Evolutionary conservation across 2,113 vertebrate species (phyloP).

Genomic region (Calyptommatus sinebrachiatus): DNA sequence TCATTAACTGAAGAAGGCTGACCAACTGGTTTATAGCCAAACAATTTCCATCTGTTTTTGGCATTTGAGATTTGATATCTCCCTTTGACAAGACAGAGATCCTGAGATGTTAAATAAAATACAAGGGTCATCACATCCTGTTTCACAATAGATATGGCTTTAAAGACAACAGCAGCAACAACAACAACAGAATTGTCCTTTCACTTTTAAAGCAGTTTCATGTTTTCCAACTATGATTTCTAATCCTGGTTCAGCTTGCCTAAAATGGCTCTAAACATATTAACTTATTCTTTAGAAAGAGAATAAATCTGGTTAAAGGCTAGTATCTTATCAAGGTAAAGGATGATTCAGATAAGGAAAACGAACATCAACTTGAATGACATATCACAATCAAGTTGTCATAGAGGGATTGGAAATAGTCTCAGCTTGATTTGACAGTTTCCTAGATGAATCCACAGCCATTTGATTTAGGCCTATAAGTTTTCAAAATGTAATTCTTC

Average conservation of each 20-base stretch:
- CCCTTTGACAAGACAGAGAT: too few species aligned
- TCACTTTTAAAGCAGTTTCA: not conserved
- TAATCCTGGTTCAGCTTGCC: not conserved
- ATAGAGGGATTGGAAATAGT: slow-evolving; percentile 9
- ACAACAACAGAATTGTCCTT: not conserved
- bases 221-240: not conserved
- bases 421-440: slow-evolving; percentile 23
- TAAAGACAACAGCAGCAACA: too few species aligned
- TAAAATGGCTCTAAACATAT: not conserved
- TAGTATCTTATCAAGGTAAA: slow-evolving; percentile 15
- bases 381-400: slow-evolving; percentile 25
- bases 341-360: slow-evolving; percentile 7
- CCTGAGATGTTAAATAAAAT: too few species aligned
- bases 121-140: too few species aligned
- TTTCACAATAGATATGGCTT: too few species aligned
- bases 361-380: slow-evolving; percentile 20
- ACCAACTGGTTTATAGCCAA: too few species aligned
- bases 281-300: not conserved
- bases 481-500: not conserved
- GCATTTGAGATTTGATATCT: too few species aligned
- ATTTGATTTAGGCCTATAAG: not conserved
- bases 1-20: too few species aligned
- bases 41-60: too few species aligned
- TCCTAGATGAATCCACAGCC: slow-evolving; percentile 3
- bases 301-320: not conserved